Percentiles rank a stretch among this genome's conserved stretches.
Evolutionary conservation across 2,888 invertebrate species (phyloP).

Genomic region (Vanessa cardui): DNA sequence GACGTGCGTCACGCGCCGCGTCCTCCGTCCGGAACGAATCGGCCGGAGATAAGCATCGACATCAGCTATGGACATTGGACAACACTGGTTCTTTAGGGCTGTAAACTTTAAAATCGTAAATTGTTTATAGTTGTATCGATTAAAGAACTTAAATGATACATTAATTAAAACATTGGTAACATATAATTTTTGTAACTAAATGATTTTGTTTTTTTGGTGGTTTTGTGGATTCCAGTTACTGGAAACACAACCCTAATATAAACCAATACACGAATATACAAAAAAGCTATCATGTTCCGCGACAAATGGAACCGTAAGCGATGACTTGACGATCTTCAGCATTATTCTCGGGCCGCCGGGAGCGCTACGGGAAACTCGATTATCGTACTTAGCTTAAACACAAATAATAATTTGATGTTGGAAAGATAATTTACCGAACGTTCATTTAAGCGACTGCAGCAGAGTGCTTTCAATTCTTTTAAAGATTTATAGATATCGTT

Average conservation of each 20-base stretch:
- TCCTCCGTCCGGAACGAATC: constrained; percentile 64
- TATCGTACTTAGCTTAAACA: constrained; percentile 32
- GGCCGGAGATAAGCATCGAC: constrained; percentile 65
- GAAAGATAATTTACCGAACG: constrained; percentile 1
- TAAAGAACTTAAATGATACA: background rate
- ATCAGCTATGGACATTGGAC: constrained; percentile 50
- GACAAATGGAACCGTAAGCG: constrained; percentile 57
- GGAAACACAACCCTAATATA: constrained; percentile 14
- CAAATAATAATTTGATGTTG: constrained; percentile 29
- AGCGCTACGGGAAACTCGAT: constrained; percentile 38
- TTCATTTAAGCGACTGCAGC: background rate
- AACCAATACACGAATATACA: constrained; percentile 31
- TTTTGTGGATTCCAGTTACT: background rate
- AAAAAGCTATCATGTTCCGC: constrained; percentile 50
- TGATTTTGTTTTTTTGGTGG: background rate
- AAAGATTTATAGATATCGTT: background rate
- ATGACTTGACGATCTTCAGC: constrained; percentile 60
- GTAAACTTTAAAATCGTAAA: constrained; percentile 24
- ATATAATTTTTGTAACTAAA: background rate
- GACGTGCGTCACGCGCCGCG: constrained; percentile 67
- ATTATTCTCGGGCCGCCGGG: constrained; percentile 51
- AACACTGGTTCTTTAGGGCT: constrained; percentile 44
- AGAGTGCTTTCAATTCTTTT: background rate
- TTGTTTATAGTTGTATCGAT: background rate
- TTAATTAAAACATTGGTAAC: background rate